phyloP scores from a whole-genome alignment of 2,113 vertebrate species.

The Pseudois nayaur region DNA sequence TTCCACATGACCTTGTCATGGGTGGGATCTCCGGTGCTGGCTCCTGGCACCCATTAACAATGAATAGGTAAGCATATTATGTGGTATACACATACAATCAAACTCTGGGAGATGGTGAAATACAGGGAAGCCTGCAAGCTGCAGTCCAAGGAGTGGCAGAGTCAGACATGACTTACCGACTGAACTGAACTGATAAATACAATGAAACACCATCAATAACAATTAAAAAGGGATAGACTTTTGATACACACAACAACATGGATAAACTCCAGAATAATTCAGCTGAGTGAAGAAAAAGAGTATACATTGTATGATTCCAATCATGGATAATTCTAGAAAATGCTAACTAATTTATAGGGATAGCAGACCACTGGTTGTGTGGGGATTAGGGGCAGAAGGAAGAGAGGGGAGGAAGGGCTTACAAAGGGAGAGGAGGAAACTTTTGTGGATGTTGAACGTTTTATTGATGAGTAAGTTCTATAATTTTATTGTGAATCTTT shows the following conservation, averaged over 20 bases:
- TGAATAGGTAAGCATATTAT: not conserved
- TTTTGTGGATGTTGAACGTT: not conserved
- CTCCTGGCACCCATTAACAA: not conserved
- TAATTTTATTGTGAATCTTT: not conserved
- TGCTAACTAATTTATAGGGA: not conserved
- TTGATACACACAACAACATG: not conserved
- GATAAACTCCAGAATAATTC: not conserved
- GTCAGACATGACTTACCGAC: not conserved
- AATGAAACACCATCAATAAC: not conserved
- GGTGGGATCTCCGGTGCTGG: too few species aligned
- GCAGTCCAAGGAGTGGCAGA: not conserved
- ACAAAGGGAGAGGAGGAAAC: not conserved
- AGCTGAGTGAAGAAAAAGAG: not conserved
- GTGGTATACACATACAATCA: not conserved
- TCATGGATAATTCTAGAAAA: not conserved
- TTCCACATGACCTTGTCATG: too few species aligned
- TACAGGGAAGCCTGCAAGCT: not conserved
- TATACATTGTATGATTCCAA: not conserved
- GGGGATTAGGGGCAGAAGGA: not conserved
- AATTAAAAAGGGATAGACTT: not conserved
- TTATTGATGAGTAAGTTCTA: not conserved
- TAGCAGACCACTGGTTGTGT: not conserved
- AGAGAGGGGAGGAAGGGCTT: too few species aligned
- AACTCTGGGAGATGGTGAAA: not conserved
- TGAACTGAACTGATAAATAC: not conserved